Conservation (phyloP, 2,888 invertebrate genomes). For the Augochlorella aurata region DNA sequence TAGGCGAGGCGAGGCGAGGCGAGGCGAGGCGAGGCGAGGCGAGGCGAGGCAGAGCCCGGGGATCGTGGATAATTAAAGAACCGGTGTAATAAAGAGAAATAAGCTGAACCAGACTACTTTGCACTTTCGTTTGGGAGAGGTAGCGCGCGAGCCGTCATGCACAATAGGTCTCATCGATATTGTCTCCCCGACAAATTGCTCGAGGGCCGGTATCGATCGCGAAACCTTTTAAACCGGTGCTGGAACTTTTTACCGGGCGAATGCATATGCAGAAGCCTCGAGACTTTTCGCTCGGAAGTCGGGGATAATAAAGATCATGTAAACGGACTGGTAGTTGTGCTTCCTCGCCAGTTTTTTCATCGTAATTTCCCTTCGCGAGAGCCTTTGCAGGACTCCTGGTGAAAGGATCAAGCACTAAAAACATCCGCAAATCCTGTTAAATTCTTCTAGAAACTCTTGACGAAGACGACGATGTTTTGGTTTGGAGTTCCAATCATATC, state of each 20-base stretch:
- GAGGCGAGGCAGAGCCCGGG: background rate
- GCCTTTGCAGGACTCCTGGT: background rate
- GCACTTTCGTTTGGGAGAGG: conserved; percentile 35
- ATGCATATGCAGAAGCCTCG: background rate
- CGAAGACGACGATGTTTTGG: no score
- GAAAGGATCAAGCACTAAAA: no score
- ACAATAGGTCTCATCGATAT: conserved; percentile 57
- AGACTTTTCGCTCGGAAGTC: background rate
- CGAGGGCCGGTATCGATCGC: conserved; percentile 51
- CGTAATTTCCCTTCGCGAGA: background rate
- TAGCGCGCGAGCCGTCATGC: conserved; percentile 30
- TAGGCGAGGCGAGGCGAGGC: background rate
- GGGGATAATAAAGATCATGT: background rate
- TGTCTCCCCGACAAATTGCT: conserved; percentile 54
- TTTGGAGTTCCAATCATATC: background rate
- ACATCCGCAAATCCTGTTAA: no score
- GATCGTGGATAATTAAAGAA: conserved; percentile 45
- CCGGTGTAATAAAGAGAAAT: conserved; percentile 38
- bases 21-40: background rate
- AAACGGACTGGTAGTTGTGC: background rate
- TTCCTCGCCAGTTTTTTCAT: background rate
- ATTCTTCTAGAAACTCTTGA: no score
- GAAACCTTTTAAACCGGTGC: conserved; percentile 38
- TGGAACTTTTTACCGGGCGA: background rate
- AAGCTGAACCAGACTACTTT: conserved; percentile 56